Conservation (phyloP, 92 coral and sea anemone species). For the Bergia sp. region DNA sequence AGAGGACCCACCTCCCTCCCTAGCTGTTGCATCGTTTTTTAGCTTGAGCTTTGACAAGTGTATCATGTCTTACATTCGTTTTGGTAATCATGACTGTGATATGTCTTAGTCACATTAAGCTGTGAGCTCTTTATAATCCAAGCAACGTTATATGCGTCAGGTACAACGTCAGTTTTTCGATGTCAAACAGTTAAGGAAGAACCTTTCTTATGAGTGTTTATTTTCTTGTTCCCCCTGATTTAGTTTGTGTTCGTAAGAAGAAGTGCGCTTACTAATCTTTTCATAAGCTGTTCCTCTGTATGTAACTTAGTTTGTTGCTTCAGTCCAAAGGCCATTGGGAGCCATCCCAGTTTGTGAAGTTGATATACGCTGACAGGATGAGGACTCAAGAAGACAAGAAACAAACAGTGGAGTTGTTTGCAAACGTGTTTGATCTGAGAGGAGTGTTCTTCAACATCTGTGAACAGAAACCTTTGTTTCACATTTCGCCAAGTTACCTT, state of each 20-base stretch:
- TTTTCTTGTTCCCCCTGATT: neutral
- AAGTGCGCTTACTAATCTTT: neutral
- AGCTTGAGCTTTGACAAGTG: too few relatives aligned
- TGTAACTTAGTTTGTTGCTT: neutral
- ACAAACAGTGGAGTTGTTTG: constrained; percentile 61
- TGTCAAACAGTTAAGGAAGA: too few relatives aligned
- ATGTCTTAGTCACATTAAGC: too few relatives aligned
- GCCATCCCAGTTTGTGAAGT: constrained; percentile 80
- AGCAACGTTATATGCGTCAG: too few relatives aligned
- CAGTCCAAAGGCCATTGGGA: constrained; percentile 71
- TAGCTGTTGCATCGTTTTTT: too few relatives aligned
- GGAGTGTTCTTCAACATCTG: constrained; percentile 31
- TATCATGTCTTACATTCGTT: too few relatives aligned
- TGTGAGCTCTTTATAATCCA: too few relatives aligned
- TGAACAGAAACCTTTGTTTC: constrained; percentile 61
- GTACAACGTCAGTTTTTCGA: neutral
- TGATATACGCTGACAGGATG: constrained; percentile 95
- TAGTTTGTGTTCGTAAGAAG: neutral
- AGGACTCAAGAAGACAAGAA: constrained; percentile 74
- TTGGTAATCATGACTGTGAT: too few relatives aligned
- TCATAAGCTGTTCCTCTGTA: neutral
- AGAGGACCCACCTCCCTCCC: too few relatives aligned
- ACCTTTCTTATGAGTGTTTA: neutral
- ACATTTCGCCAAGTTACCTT: constrained; percentile 77
- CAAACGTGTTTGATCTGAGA: constrained; percentile 54